Conservation (phyloP, 2,113 vertebrate species). For the Dermatemys mawii region DNA sequence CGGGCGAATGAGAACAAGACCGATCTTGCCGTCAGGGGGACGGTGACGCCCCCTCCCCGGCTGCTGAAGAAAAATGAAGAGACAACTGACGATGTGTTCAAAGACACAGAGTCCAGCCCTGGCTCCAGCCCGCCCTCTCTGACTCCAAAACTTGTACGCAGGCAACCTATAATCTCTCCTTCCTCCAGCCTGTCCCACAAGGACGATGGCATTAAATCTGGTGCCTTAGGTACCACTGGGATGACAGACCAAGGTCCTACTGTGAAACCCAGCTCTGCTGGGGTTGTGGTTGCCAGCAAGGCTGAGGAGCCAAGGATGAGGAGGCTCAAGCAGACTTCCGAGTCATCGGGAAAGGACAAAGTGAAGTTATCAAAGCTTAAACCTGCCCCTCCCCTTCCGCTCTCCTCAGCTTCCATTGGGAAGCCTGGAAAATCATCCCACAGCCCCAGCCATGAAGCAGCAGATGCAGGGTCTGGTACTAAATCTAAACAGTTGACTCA, state of each 20-base stretch:
- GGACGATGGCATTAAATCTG: conserved; percentile 83
- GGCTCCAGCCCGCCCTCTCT: conserved; percentile 89
- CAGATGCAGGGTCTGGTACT: conserved; percentile 66
- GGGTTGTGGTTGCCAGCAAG: conserved; percentile 76
- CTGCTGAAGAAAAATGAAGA: conserved; percentile 86
- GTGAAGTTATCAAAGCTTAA: conserved; percentile 90
- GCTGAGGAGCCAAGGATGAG: conserved; percentile 88
- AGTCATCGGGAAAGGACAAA: conserved; percentile 84
- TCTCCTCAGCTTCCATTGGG: conserved; percentile 68
- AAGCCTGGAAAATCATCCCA: conserved; percentile 84
- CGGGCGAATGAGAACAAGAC: conserved; percentile 83
- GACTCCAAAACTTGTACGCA: conserved; percentile 87
- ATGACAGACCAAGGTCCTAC: conserved; percentile 55
- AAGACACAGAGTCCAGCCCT: conserved; percentile 86
- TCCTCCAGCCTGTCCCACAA: conserved; percentile 66
- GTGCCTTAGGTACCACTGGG: conserved; percentile 70
- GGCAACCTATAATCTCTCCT: conserved; percentile 67
- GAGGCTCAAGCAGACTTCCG: conserved; percentile 83
- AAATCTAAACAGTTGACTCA: conserved; percentile 80
- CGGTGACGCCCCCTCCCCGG: conserved; percentile 88
- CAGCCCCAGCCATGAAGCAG: conserved; percentile 83
- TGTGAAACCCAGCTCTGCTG: conserved; percentile 75
- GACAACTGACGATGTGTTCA: conserved; percentile 81
- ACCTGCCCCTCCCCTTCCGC: conserved; percentile 89
- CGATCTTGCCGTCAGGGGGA: conserved; percentile 79